Percentiles rank a stretch among this genome's conserved stretches.
phyloP scores from a whole-genome alignment of 2,888 invertebrate genomes.

The Clivina fossor region DNA sequence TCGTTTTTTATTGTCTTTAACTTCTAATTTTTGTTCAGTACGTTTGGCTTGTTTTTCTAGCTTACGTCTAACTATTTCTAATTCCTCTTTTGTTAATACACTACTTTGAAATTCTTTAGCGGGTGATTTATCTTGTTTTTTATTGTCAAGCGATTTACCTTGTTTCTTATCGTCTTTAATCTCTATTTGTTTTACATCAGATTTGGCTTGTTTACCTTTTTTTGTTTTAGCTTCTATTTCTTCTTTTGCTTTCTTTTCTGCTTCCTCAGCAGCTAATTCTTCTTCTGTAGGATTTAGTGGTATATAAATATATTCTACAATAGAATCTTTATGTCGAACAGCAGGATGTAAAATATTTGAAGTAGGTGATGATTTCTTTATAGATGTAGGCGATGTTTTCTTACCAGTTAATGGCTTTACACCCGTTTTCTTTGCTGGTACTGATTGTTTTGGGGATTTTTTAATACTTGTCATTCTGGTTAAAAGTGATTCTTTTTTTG shows the following conservation, averaged over 20 bases:
- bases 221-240: constrained; percentile 22
- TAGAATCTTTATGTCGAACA: constrained; percentile 15
- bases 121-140: neutral
- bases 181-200: too few relatives aligned
- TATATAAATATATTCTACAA: constrained; percentile 49
- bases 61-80: neutral
- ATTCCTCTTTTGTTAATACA: neutral
- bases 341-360: constrained; percentile 2
- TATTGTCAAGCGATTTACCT: constrained; percentile 10
- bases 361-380: neutral
- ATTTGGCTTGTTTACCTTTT: too few relatives aligned
- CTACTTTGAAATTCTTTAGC: neutral
- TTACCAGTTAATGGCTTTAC: neutral
- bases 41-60: neutral
- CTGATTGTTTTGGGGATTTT: neutral
- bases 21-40: neutral
- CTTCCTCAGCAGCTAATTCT: constrained; percentile 2
- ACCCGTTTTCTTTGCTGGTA: neutral
- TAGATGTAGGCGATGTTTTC: neutral
- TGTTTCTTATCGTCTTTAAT: too few relatives aligned
- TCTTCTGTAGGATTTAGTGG: constrained; percentile 49
- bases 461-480: constrained; percentile 11
- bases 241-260: constrained; percentile 3
- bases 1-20: neutral
- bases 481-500: constrained; percentile 7